Base-by-base conservation (phyloP, 23 tunicate species). In the Oikopleura albicans region DNA sequence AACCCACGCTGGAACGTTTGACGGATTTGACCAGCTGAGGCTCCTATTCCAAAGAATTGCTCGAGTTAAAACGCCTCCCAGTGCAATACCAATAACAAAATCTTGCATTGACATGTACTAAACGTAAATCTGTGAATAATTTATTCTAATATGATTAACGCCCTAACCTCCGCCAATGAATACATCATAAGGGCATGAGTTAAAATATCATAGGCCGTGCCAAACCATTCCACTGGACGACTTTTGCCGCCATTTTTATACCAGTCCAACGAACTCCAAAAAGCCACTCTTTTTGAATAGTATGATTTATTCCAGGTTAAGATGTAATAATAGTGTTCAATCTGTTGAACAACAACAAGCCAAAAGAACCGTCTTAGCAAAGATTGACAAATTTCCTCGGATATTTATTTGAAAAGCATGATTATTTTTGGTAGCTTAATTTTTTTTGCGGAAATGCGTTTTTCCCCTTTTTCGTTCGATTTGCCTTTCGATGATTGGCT, bases 221-320 rank as follows among this genome's bases (percentile, higher is more conserved):
- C 79, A 71, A 71, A 22, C 33, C 33, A 71, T 71, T 71, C 79
- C 79, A 71, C 2, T 27, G 79, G 34, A 2, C 79, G 33, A 29
- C 37, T 71, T 71, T 71, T 71, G 4, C 79, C 79, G 27, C 79
- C 79, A 71, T 71, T 71, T 12, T 12, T 71, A 71, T 71, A 37
- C 79, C 79, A 71, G 37, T 71, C 79, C 37, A 71, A 37, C 33
- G 79, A 71, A 37, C 79, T 71, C 79, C 35, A 71, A 29, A 71
- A 71, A 2, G 79, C 79, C 37, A 71, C 37, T 71, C 79, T 16
- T 71, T 71, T 71, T 4, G 79, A 71, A 34, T 37, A 71, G 79
- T 71, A 71, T 2, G 34, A 12, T 71, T 31, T 71, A 29, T 71
- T 71, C 79, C 79, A 71, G 79, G 79, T 71, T 12, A 71, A 4